phyloP scores from a whole-genome alignment of 2,113 vertebrate species.

The Neopipo cinnamomea region DNA sequence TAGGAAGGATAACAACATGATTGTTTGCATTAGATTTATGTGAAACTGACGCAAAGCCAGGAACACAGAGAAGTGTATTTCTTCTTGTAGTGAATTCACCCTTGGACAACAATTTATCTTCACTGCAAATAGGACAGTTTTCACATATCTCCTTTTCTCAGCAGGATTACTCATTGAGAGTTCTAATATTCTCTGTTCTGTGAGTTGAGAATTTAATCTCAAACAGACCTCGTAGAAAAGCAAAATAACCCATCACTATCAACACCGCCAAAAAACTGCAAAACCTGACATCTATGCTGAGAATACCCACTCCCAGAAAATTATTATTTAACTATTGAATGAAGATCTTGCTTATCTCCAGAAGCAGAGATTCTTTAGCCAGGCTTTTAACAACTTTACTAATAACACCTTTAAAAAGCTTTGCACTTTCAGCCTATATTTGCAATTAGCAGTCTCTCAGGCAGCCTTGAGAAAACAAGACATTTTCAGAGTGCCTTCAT shows the following conservation, averaged over 20 bases:
- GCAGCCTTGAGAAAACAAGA: neutral
- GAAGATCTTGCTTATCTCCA: neutral
- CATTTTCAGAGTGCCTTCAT: neutral
- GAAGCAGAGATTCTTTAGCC: neutral
- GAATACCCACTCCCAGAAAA: neutral
- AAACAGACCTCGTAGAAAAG: neutral
- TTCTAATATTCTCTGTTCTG: neutral
- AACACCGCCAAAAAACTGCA: neutral
- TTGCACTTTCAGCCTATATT: neutral
- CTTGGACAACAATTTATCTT: neutral
- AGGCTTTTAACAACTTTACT: neutral
- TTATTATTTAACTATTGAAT: neutral
- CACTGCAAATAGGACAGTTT: neutral
- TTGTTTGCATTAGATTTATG: neutral
- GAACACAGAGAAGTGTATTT: neutral
- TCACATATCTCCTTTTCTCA: neutral
- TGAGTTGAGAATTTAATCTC: neutral
- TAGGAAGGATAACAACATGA: neutral
- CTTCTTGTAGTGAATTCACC: neutral
- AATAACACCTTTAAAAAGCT: neutral
- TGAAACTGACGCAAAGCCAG: neutral
- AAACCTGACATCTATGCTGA: neutral
- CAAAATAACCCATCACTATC: neutral
- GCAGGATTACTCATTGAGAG: neutral
- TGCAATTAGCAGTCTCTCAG: neutral